Evolutionary conservation across 2,113 vertebrate species (phyloP), one percentile per base, ranked within the genome.

Genomic region (Calyptommatus sinebrachiatus): DNA sequence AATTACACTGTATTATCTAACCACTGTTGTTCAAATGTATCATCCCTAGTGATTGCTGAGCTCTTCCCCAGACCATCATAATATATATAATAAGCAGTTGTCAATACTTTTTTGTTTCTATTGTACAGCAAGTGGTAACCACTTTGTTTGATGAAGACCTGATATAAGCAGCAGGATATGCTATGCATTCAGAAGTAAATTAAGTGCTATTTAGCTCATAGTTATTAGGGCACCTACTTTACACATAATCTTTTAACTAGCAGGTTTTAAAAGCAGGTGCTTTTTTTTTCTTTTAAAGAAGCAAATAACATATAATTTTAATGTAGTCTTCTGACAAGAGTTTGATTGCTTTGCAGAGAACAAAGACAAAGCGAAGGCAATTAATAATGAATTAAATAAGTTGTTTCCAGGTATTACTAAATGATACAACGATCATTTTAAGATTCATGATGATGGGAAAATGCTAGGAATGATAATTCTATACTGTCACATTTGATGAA

Each of bases 81-180:
- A 70, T 81, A 76, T 48, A 81, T 81, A 69, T 73, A 81, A 81
- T 69, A 81, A 81, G 79, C 53, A 70, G 35, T 81, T 76, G n/a
- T 41, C 79, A 76, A 70, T 75, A 62, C 35, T 76, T 68, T 68
- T 35, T 72, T 62, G 61, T 75, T 61, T n/a, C 31, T 24, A 24
- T 81, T 69, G 65, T 76, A 68, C 66, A 76, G 45, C 66, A 75
- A 62, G 65, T 81, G 65, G 31, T 29, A 74, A 74, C 65, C 68
- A 60, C 65, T 69, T 73, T 80, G 72, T 65, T 35, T 70, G 53
- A 69, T 81, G 62, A 75, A 75, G 66, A 75, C 50, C 20, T 75
- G 71, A 69, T 81, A 35, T 81, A 62, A 70, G n/a, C 66, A 76
- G 73, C 66, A 48, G 63, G 63, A 75, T 31, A 67, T 26, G 26